These are phyloP conservation scores for Antheraea yamamai DNA, from an alignment of 2,888 invertebrate species.

Conservation along the genomic window DNA sequence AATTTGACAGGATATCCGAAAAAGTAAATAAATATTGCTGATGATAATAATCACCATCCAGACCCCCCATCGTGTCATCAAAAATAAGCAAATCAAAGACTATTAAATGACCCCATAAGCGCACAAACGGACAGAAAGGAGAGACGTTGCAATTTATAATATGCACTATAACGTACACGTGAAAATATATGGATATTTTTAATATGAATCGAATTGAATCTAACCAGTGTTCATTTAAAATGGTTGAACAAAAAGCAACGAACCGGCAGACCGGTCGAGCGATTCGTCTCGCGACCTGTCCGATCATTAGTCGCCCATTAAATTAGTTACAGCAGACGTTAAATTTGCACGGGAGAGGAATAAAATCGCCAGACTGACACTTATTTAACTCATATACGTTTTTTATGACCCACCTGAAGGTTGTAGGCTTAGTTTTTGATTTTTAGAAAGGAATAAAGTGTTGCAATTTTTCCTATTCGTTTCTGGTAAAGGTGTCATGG, in stretches of 20 bases:
- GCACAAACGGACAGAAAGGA: too few relatives aligned
- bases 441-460: background rate
- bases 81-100: too few relatives aligned
- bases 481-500: background rate
- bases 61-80: too few relatives aligned
- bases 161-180: constrained; percentile 20
- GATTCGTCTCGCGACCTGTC: constrained; percentile 60
- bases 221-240: constrained; percentile 18
- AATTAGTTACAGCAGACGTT: constrained; percentile 61
- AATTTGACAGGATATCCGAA: too few relatives aligned
- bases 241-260: constrained; percentile 17
- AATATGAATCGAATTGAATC: constrained; percentile 3
- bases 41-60: too few relatives aligned
- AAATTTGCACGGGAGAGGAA: constrained; percentile 57
- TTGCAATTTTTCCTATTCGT: background rate
- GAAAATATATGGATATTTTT: constrained; percentile 11
- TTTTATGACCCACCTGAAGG: constrained; percentile 30
- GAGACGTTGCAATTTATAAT: background rate
- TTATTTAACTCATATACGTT: constrained; percentile 36
- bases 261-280: constrained; percentile 39
- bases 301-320: constrained; percentile 61
- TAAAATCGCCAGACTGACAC: constrained; percentile 56
- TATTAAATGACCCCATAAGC: too few relatives aligned
- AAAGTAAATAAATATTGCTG: too few relatives aligned
- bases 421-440: constrained; percentile 6